Evolutionary conservation across 2,797 vertebrate species (phyloP).

Genomic region (Cottoperca gobio): DNA sequence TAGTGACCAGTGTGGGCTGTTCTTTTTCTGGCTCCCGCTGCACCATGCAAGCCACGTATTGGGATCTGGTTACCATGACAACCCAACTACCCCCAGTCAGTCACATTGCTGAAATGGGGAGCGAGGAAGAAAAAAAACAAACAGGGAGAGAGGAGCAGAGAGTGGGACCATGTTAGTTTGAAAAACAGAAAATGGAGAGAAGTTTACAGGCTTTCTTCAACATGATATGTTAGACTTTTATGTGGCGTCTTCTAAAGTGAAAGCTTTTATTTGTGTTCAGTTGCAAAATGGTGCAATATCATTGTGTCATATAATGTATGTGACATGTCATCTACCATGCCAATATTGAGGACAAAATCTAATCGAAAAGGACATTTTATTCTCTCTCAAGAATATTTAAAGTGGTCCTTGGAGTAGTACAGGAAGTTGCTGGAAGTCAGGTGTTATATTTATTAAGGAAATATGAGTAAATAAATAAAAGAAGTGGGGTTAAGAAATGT

Average conservation of each 20-base stretch:
- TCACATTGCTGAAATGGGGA: constrained; percentile 55
- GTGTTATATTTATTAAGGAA: too few relatives aligned
- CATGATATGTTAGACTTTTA: background rate
- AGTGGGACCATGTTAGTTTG: constrained; percentile 41
- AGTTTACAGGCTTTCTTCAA: background rate
- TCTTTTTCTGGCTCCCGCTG: constrained; percentile 80
- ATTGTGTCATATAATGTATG: background rate
- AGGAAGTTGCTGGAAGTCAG: too few relatives aligned
- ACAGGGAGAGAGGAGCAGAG: constrained; percentile 28
- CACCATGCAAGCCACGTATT: constrained; percentile 68
- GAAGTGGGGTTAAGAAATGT: too few relatives aligned
- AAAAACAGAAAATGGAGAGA: constrained; percentile 5
- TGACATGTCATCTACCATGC: background rate
- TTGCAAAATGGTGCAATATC: background rate
- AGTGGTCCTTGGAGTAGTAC: too few relatives aligned
- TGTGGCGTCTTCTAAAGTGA: background rate
- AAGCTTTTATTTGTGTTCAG: background rate
- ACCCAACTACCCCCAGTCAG: constrained; percentile 69
- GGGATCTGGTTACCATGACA: constrained; percentile 71
- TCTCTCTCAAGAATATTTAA: too few relatives aligned
- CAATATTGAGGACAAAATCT: background rate
- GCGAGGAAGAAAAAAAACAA: constrained; percentile 16
- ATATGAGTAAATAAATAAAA: too few relatives aligned
- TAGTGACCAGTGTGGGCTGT: constrained; percentile 82
- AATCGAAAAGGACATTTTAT: background rate